These are phyloP conservation scores for Okamejei kenojei DNA, from an alignment of 2,797 vertebrate genomes.

Conservation along the genomic window DNA sequence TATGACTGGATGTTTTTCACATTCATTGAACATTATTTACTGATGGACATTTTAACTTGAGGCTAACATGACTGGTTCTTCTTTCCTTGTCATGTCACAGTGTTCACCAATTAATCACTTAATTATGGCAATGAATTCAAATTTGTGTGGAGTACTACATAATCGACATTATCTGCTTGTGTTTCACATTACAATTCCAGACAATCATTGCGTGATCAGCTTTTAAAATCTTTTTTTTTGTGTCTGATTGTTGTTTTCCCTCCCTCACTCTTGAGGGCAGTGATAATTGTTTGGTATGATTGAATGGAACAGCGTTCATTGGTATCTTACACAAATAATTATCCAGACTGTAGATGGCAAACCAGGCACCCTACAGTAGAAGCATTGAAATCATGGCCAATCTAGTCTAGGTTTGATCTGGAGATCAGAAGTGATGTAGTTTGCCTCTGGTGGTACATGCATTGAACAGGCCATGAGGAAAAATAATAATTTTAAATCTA, in stretches of 20 bases:
- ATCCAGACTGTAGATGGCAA: neutral
- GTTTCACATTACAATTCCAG: neutral
- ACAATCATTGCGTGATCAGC: neutral
- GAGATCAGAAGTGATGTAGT: neutral
- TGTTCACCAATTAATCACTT: constrained; percentile 6
- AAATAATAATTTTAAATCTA: too few species aligned
- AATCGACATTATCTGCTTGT: neutral
- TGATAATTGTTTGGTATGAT: neutral
- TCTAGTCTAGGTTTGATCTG: neutral
- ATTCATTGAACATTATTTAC: neutral
- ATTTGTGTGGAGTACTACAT: neutral
- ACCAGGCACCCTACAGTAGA: neutral
- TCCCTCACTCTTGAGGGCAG: neutral
- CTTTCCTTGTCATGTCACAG: neutral
- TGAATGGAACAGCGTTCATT: neutral
- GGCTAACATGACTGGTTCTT: neutral
- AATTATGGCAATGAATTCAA: constrained; percentile 1
- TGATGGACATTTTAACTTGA: neutral
- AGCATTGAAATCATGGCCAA: neutral
- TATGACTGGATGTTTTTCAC: neutral
- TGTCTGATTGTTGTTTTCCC: neutral
- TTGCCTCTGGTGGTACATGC: neutral
- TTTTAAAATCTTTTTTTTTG: neutral
- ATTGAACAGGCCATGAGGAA: too few species aligned
- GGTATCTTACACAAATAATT: neutral